Evolutionary conservation across 2,888 invertebrate species (phyloP).

Genomic region (Xestia xanthographa): DNA sequence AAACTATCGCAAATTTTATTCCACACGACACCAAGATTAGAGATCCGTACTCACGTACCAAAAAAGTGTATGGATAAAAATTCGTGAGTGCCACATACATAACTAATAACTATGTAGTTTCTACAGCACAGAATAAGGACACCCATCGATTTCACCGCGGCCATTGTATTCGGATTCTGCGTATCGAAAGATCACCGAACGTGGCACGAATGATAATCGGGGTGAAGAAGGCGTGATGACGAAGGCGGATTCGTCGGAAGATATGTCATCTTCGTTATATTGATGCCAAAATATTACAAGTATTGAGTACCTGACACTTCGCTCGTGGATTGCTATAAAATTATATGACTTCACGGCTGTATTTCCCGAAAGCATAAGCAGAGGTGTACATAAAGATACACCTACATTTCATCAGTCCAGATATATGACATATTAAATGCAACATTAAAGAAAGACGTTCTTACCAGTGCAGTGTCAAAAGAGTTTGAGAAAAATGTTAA

Average conservation of each 20-base stretch:
- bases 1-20: constrained; percentile 55
- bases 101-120: constrained; percentile 65
- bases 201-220: constrained; percentile 76
- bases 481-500: background rate
- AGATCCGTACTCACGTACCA: constrained; percentile 53
- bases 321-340: background rate
- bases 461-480: background rate
- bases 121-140: constrained; percentile 69
- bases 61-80: constrained; percentile 60
- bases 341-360: background rate
- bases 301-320: background rate
- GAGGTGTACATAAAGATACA: background rate
- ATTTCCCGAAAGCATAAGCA: background rate
- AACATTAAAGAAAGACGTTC: background rate
- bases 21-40: constrained; percentile 53
- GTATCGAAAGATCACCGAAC: constrained; percentile 84
- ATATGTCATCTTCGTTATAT: constrained; percentile 48
- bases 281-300: constrained; percentile 4
- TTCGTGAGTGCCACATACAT: constrained; percentile 66
- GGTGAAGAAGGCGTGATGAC: constrained; percentile 60
- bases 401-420: background rate
- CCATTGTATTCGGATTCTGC: constrained; percentile 87
- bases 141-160: constrained; percentile 76
- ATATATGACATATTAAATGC: background rate
- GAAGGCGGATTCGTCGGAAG: constrained; percentile 48